Evolutionary conservation across 2,797 vertebrate species (phyloP).

Genomic region (Tolypeutes matacus): DNA sequence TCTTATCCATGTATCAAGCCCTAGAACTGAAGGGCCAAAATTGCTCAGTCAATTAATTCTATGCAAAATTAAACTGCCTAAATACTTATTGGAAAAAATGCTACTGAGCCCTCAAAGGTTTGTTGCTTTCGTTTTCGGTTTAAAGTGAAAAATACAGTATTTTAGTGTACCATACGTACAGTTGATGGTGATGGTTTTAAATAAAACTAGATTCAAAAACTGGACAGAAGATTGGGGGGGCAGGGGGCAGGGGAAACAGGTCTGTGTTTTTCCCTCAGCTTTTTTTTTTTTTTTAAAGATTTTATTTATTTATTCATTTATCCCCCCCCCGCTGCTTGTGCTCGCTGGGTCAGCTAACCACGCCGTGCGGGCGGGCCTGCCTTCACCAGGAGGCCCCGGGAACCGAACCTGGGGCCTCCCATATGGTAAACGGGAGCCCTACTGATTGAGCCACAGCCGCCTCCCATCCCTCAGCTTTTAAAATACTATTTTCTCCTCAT

Average conservation of each 20-base stretch:
- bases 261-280: constrained; percentile 44
- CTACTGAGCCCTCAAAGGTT: not conserved
- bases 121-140: not conserved
- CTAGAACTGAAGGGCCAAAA: not conserved
- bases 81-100: constrained; percentile 30
- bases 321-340: no score
- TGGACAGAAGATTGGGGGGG: not conserved
- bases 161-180: not conserved
- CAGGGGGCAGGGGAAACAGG: not conserved
- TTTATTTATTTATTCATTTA: no score
- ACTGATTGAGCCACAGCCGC: no score
- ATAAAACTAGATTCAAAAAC: constrained; percentile 47
- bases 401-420: no score
- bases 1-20: not conserved
- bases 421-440: no score
- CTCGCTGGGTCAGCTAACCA: no score
- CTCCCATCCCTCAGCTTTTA: constrained; percentile 34
- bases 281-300: no score
- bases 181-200: not conserved
- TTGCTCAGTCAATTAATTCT: not conserved
- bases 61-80: constrained; percentile 13
- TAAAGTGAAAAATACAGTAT: constrained; percentile 43
- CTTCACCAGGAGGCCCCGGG: no score
- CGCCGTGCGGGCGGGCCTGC: no score
- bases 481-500: constrained; percentile 28